Evolutionary conservation across 2,113 vertebrate genomes (phyloP).

Genomic region (Baryphthengus martii): DNA sequence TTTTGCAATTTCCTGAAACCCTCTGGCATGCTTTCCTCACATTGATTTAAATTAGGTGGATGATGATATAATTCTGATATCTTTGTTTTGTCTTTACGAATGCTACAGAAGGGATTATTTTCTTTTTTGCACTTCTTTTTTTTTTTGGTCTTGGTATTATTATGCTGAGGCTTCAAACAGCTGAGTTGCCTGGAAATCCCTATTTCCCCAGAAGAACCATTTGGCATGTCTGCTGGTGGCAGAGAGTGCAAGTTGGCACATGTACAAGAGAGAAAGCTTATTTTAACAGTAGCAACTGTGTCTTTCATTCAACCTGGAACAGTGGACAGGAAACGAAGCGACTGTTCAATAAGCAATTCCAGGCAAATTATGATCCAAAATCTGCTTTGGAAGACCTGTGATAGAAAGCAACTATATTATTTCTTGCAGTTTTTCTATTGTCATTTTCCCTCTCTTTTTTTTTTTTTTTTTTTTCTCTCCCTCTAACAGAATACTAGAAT

Average conservation of each 20-base stretch:
- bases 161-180: background rate
- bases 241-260: background rate
- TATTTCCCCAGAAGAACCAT: slow-evolving; percentile 31
- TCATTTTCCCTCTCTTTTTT: too few species aligned
- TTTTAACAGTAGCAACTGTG: slow-evolving; percentile 24
- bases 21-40: background rate
- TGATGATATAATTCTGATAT: background rate
- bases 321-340: background rate
- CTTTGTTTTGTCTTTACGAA: background rate
- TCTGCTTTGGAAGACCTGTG: background rate
- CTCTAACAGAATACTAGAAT: background rate
- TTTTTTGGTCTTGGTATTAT: background rate
- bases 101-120: background rate
- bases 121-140: background rate
- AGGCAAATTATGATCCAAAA: background rate
- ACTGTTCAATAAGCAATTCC: background rate
- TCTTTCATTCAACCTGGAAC: slow-evolving; percentile 32
- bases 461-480: too few species aligned
- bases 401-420: background rate
- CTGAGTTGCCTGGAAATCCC: slow-evolving; percentile 5
- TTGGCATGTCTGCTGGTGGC: slow-evolving; percentile 7
- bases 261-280: background rate
- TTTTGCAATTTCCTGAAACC: background rate
- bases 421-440: background rate
- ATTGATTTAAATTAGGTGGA: background rate